Evolutionary conservation across 2,888 invertebrate species (phyloP).

Genomic region (Spodoptera littoralis): DNA sequence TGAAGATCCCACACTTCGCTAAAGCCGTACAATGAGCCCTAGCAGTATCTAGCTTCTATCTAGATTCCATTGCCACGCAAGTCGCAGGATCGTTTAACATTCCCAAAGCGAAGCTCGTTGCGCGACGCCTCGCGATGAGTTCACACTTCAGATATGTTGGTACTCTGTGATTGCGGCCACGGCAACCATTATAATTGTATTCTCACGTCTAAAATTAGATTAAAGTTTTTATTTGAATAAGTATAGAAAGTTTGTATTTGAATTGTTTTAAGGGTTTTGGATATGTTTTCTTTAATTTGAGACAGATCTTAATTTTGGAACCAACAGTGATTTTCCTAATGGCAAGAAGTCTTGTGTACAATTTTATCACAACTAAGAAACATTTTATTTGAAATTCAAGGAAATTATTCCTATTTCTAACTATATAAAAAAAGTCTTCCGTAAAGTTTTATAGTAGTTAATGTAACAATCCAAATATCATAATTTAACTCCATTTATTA

Average conservation of each 20-base stretch:
- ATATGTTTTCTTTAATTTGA: no score
- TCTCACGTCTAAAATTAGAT: conserved; percentile 36
- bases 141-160: conserved; percentile 65
- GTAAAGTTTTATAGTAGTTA: no score
- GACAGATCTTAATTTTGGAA: no score
- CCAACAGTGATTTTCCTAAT: no score
- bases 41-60: conserved; percentile 63
- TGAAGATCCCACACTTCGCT: conserved; percentile 34
- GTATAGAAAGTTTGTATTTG: no score
- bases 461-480: neutral
- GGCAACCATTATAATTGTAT: conserved; percentile 31
- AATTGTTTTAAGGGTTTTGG: no score
- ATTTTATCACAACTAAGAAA: no score
- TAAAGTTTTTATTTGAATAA: neutral
- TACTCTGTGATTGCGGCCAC: conserved; percentile 44
- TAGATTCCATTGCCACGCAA: conserved; percentile 64
- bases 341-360: no score
- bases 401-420: no score
- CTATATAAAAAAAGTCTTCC: no score
- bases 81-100: conserved; percentile 72
- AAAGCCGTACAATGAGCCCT: conserved; percentile 23
- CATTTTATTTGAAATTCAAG: no score
- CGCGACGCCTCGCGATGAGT: conserved; percentile 60
- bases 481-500: neutral
- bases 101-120: conserved; percentile 63